Conservation (phyloP, 1,140 invertebrate species). For the Lysiphlebus fabarum region DNA sequence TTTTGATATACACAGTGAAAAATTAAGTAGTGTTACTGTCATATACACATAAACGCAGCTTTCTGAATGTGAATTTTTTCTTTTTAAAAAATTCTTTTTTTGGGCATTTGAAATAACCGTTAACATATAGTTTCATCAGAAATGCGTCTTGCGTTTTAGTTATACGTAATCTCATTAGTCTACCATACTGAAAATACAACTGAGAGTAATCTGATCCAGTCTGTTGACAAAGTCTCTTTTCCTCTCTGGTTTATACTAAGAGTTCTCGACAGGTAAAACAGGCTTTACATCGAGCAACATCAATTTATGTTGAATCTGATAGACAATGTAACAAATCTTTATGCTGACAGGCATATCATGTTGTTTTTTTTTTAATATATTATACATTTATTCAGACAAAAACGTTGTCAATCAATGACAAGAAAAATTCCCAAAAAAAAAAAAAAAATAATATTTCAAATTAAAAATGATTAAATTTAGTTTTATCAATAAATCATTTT, state of each 20-base stretch:
- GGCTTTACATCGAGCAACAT: slow-evolving; percentile 31
- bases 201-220: slow-evolving; percentile 30
- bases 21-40: too few species aligned
- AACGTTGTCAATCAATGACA: background rate
- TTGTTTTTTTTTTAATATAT: background rate
- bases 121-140: slow-evolving; percentile 1
- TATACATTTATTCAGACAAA: background rate
- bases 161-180: slow-evolving; percentile 31
- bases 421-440: background rate
- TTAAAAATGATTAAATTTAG: too few species aligned
- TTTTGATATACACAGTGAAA: background rate
- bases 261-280: slow-evolving; percentile 31
- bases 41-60: too few species aligned
- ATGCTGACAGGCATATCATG: slow-evolving; percentile 3
- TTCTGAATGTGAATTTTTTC: too few species aligned
- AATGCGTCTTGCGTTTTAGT: slow-evolving; percentile 1
- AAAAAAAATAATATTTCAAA: too few species aligned
- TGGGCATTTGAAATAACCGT: background rate
- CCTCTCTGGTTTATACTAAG: slow-evolving; percentile 22
- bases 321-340: background rate
- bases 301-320: slow-evolving; percentile 27
- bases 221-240: slow-evolving; percentile 14
- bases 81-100: background rate
- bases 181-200: slow-evolving; percentile 25
- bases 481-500: too few species aligned